Evolutionary conservation across 2,797 vertebrate species (phyloP).

Genomic region (Sphenodon punctatus): DNA sequence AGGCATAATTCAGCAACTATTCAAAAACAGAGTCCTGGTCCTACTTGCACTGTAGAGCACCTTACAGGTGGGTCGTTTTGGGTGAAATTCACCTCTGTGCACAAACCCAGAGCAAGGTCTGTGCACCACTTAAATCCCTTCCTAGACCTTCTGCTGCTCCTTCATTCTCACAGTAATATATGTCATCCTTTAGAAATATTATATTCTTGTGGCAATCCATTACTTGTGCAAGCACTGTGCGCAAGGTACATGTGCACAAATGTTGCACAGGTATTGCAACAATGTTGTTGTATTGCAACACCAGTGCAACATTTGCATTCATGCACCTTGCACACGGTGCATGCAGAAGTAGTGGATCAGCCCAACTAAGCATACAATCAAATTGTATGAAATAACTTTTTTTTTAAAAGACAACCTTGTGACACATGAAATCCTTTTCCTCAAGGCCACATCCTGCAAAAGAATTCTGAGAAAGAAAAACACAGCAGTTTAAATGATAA

Average conservation of each 20-base stretch:
- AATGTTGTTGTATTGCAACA: no score
- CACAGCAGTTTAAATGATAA: not conserved
- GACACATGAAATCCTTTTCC: no score
- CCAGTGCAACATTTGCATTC: no score
- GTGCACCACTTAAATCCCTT: not conserved
- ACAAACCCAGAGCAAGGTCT: not conserved
- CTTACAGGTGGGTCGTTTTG: no score
- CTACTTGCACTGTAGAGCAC: not conserved
- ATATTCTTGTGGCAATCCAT: no score
- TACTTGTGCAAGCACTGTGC: no score
- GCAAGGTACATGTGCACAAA: no score
- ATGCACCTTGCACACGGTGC: no score
- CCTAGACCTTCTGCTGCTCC: not conserved
- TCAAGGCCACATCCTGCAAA: no score
- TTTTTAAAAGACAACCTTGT: not conserved
- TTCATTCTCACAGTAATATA: not conserved
- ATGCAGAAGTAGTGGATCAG: no score
- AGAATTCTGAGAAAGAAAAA: not conserved
- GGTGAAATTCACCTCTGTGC: accelerated
- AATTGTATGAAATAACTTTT: not conserved
- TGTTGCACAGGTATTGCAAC: no score
- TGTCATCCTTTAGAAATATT: not conserved
- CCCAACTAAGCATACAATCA: no score
- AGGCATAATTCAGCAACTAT: not conserved
- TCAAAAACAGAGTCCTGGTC: not conserved